Conservation (phyloP, 2,113 vertebrate genomes). For the Ancistrus triradiatus region DNA sequence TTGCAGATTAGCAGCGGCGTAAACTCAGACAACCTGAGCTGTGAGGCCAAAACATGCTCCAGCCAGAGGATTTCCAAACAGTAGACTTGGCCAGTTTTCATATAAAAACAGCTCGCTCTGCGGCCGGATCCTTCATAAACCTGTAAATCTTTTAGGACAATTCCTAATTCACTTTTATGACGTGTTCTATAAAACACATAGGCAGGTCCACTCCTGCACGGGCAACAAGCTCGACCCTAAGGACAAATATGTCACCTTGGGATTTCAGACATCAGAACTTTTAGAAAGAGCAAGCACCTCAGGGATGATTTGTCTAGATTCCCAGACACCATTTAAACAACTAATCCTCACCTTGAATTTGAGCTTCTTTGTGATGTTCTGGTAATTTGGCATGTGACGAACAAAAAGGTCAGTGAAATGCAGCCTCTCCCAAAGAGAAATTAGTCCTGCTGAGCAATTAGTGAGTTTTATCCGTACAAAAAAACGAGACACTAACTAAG, state of each 20-base stretch:
- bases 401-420: slow-evolving; percentile 8
- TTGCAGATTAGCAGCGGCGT: slow-evolving; percentile 33
- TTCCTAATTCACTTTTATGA: slow-evolving; percentile 37
- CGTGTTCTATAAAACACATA: slow-evolving; percentile 27
- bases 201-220: slow-evolving; percentile 29
- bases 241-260: slow-evolving; percentile 43
- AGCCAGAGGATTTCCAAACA: slow-evolving; percentile 25
- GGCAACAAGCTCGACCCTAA: slow-evolving; percentile 5
- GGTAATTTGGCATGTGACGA: not conserved
- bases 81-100: slow-evolving; percentile 16
- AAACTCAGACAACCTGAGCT: slow-evolving; percentile 6
- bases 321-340: slow-evolving; percentile 27
- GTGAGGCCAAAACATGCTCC: slow-evolving; percentile 33
- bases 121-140: slow-evolving; percentile 25
- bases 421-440: not conserved
- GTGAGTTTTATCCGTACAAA: not conserved
- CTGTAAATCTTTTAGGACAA: slow-evolving; percentile 3
- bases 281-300: slow-evolving; percentile 33
- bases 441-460: not conserved
- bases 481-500: not conserved
- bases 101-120: not conserved
- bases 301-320: slow-evolving; percentile 20
- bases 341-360: slow-evolving; percentile 15
- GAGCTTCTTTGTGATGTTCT: slow-evolving; percentile 2
- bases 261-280: slow-evolving; percentile 28